phyloP scores from a whole-genome alignment of 2,797 vertebrate species.

The Rousettus madagascariensis region DNA sequence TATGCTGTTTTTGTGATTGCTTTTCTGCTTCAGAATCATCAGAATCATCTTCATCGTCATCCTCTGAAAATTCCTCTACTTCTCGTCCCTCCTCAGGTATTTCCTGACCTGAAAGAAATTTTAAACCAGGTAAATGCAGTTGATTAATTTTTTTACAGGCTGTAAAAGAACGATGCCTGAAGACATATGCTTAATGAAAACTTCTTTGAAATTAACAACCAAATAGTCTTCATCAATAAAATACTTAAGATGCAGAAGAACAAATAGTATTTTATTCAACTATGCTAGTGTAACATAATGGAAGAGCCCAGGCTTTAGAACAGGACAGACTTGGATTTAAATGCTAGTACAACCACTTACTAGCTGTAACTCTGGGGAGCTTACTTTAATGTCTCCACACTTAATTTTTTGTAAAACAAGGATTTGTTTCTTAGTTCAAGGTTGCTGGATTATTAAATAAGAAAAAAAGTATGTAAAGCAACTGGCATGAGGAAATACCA shows the following conservation, averaged over 20 bases:
- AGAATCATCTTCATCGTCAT: slow-evolving; percentile 86
- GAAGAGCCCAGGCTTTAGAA: background rate
- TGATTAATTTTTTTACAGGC: background rate
- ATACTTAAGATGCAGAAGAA: background rate
- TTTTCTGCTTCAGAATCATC: slow-evolving; percentile 94
- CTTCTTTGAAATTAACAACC: slow-evolving; percentile 18
- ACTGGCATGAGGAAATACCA: background rate
- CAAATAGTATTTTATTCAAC: background rate
- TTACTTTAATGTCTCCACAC: background rate
- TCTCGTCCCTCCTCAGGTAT: slow-evolving; percentile 95
- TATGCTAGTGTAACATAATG: background rate
- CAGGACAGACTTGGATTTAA: background rate
- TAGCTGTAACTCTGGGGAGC: background rate
- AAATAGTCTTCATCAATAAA: background rate
- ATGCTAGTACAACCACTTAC: background rate
- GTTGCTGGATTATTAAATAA: background rate
- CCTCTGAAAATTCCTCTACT: slow-evolving; percentile 88
- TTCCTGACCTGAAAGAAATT: slow-evolving; percentile 91
- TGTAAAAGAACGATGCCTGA: background rate
- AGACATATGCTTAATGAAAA: background rate
- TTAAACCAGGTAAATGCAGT: slow-evolving; percentile 3
- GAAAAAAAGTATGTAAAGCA: background rate
- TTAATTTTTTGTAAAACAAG: background rate
- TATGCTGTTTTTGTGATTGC: slow-evolving; percentile 85
- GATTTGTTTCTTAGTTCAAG: background rate